These are phyloP conservation scores for Trissoscelio sp. DNA, from an alignment of 2,888 invertebrate species.

Conservation along the genomic window DNA sequence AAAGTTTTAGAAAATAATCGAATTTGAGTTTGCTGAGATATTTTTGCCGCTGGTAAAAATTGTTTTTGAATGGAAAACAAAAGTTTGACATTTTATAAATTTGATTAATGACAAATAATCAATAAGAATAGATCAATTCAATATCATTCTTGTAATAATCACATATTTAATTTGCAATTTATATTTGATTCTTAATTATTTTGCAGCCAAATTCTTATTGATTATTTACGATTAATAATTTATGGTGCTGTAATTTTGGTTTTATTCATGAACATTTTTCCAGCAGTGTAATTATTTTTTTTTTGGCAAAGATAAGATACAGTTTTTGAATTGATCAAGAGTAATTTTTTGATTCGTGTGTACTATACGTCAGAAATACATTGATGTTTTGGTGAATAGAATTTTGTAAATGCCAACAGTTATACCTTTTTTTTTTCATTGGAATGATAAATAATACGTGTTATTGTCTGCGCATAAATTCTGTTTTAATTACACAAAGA, in stretches of 20 bases:
- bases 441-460: conserved; percentile 7
- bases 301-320: conserved; percentile 22
- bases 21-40: conserved; percentile 13
- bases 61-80: background rate
- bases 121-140: background rate
- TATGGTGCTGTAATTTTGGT: too few relatives aligned
- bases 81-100: background rate
- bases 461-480: conserved; percentile 38
- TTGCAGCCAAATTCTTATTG: too few relatives aligned
- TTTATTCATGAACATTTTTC: background rate
- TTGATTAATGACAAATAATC: too few relatives aligned
- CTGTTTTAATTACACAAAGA: conserved; percentile 4
- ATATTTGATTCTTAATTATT: too few relatives aligned
- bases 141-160: too few relatives aligned
- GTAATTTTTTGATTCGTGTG: conserved; percentile 17
- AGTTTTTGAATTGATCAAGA: conserved; percentile 8
- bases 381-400: conserved; percentile 24
- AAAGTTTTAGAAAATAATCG: conserved; percentile 31
- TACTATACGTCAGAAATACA: conserved; percentile 18
- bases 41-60: background rate
- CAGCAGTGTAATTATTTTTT: background rate
- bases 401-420: conserved; percentile 17
- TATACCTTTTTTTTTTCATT: background rate
- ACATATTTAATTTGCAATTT: too few relatives aligned
- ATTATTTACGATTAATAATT: too few relatives aligned